Evolutionary conservation across 2,888 invertebrate genomes (phyloP), one percentile per base, ranked within the genome.

Genomic region (Achlya flavicornis): DNA sequence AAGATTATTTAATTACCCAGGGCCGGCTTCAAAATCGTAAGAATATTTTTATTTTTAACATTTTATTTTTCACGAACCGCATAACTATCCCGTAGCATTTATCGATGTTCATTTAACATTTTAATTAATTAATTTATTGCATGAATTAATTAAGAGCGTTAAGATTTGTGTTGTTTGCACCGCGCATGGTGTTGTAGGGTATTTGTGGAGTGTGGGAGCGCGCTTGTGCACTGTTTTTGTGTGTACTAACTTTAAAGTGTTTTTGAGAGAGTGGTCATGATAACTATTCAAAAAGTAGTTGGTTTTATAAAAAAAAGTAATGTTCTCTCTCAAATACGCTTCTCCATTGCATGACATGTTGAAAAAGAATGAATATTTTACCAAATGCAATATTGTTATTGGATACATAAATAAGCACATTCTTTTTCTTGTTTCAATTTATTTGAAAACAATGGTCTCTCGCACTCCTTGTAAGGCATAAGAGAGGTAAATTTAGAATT

Each of bases 71-170:
- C 16, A 19, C 16, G 16, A 12, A 53, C 48, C 8, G 48, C 48
- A 53, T 53, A 53, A 53, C 48, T 19, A 53, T 53, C 48, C 74
- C 71, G 69, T 66, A 61, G 16, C 48, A 33, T 60, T 62, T 64
- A 70, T 68, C 63, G n/a, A 65, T 66, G 79, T 77, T 80, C 70
- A 79, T 85, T 87, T 85, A 74, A n/a, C n/a, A 77, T 85, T 85
- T 84, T 82, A 80, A 77, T 83, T 88, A 81, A 85, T 88, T 90
- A 86, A 86, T 87, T 88, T 89, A 86, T 88, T 89, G 87, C 88
- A 87, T 88, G 89, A 83, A 86, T 83, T 87, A 84, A 80, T 79
- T 80, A 80, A 75, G 71, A 68, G 71, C 73, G 74, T 57, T 43
- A 63, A 57, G 63, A 66, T 77, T 79, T 79, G 75, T 77, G 75